Evolutionary conservation across 2,888 invertebrate genomes (phyloP).

Genomic region (Gymnosoma rotundatum): DNA sequence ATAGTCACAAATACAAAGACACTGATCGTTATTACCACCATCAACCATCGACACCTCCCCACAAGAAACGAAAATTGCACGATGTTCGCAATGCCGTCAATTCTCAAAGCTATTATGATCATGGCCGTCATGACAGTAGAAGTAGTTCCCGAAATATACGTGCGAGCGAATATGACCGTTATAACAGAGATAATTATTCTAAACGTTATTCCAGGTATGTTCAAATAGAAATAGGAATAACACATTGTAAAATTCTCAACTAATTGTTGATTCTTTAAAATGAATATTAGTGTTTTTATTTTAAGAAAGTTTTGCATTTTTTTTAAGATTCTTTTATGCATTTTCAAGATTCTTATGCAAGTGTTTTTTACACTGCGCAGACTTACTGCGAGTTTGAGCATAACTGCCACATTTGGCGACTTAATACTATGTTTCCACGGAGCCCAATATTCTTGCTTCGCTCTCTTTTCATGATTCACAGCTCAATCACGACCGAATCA

Average conservation of each 20-base stretch:
- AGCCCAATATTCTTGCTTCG: no score
- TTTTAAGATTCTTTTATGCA: no score
- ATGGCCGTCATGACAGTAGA: slow-evolving; percentile 75
- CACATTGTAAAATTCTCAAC: background rate
- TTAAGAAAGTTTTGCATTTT: background rate
- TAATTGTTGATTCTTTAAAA: background rate
- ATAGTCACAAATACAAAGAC: slow-evolving; percentile 76
- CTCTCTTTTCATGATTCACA: no score
- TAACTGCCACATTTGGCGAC: no score
- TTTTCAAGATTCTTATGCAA: no score
- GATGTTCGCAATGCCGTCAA: slow-evolving; percentile 74
- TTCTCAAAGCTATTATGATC: slow-evolving; percentile 74
- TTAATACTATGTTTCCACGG: no score
- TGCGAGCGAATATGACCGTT: slow-evolving; percentile 77
- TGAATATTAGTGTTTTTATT: background rate
- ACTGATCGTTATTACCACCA: slow-evolving; percentile 79
- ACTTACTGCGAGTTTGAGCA: no score
- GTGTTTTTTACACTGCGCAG: no score
- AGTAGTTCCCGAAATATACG: slow-evolving; percentile 70
- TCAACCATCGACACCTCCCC: slow-evolving; percentile 79
- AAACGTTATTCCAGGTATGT: slow-evolving; percentile 78
- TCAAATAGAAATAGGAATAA: background rate
- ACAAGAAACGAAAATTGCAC: slow-evolving; percentile 80
- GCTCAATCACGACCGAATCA: no score
- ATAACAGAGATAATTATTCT: slow-evolving; percentile 78